Evolutionary conservation across 2,113 vertebrate genomes (phyloP), one percentile per base, ranked within the genome.

Genomic region (Rhinoderma darwinii): DNA sequence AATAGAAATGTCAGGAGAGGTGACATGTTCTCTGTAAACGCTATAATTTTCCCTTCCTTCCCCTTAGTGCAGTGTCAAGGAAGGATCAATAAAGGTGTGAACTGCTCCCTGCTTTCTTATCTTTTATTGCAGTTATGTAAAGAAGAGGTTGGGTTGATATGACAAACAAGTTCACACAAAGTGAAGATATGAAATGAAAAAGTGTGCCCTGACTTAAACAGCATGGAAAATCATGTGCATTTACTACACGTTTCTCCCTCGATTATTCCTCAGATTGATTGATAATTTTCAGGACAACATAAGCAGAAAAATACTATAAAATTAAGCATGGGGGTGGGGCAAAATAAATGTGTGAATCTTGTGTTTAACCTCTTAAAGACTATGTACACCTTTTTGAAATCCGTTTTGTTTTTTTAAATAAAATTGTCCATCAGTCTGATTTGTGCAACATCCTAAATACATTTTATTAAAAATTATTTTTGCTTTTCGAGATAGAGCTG

Each of bases 91-190:
- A 82, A 66, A 63, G 27, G 56, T 44, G 54, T 81, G 79, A 82
- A 43, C 79, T 82, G 20, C 56, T 82, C 56, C 79, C 79, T 82
- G 22, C 37, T 82, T 82, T 63, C 35, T 35, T 82, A 63, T 63
- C 61, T 61, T 72, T 66, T 82, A 82, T 82, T 82, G n/a, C 59
- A 30, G 14, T 39, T 44, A 30, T 82, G 39, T 63, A 63, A 82
- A 82, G 56, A 27, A 66, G 41, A 82, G 79, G 79, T 30, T 66
- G 79, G 56, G 79, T 82, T 56, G 35, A 63, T 22, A 0, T 63
- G 56, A 70, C 81, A 70, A 83, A 83, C 61, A 32, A n/a, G 81
- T 70, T 68, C 37, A 70, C 27, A 50, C 43, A 25, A 51, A 22
- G 41, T 50, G 41, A 41, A n/a, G 39, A 30, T 70, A 82, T 30